Evolutionary conservation across 2,888 invertebrate genomes (phyloP).

Genomic region (Sicus ferrugineus): DNA sequence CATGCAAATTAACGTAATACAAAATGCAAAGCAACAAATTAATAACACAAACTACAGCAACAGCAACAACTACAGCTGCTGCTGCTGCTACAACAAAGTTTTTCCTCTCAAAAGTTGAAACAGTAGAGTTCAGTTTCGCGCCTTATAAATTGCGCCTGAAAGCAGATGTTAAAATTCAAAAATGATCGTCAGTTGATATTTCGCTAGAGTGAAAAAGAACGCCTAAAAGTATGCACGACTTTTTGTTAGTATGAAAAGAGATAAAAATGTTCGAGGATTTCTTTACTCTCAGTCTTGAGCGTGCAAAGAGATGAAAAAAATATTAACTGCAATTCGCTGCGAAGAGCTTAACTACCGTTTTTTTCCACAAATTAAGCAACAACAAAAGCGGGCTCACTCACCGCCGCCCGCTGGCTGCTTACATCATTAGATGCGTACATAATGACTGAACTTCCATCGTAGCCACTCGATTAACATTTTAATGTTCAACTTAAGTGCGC

Average conservation of each 20-base stretch:
- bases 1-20: constrained; percentile 48
- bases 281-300: too few species aligned
- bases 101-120: neutral
- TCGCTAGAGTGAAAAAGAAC: neutral
- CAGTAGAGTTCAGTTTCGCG: neutral
- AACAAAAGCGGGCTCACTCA: neutral
- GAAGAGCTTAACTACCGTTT: neutral
- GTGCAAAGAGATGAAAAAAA: too few species aligned
- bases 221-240: neutral
- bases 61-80: neutral
- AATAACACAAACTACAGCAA: neutral
- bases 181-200: neutral
- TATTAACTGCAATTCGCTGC: neutral
- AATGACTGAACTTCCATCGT: constrained; percentile 1
- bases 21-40: constrained; percentile 38
- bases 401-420: neutral
- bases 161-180: too few species aligned
- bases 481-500: constrained; percentile 7
- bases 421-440: constrained; percentile 11
- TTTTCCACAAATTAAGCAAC: neutral
- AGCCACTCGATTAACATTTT: constrained; percentile 11
- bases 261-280: too few species aligned
- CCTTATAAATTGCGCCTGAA: neutral
- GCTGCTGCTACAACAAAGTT: neutral
- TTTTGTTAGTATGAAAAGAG: neutral